A percentile compares a stretch with the other conserved stretches of the same genome.
Evolutionary conservation across 2,797 vertebrate species (phyloP).

Genomic region (Enteromius fasciolatus): DNA sequence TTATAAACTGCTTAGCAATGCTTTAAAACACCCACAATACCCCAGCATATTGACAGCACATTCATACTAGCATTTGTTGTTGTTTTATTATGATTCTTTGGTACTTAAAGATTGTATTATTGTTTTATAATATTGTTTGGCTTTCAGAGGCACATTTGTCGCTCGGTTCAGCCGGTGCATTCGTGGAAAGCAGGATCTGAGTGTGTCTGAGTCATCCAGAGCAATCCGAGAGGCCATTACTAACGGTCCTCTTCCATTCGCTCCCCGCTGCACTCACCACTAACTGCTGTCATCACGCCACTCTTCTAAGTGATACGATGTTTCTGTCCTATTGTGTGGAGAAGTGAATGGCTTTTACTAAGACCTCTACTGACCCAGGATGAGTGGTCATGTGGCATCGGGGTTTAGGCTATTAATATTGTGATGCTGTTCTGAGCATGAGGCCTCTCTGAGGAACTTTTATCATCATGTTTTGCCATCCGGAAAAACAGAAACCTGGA

Average conservation of each 20-base stretch:
- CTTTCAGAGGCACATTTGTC: not conserved
- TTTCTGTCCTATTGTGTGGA: constrained; percentile 26
- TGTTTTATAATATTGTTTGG: not conserved
- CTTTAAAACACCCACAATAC: not conserved
- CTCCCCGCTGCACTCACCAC: not conserved
- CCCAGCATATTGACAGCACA: not conserved
- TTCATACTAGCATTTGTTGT: not conserved
- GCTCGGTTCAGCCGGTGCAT: not conserved
- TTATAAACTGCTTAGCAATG: not conserved
- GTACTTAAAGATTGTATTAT: not conserved
- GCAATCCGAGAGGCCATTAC: constrained; percentile 34
- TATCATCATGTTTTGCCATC: not conserved
- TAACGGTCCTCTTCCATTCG: constrained; percentile 6
- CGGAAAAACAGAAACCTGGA: not conserved
- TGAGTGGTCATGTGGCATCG: constrained; percentile 4
- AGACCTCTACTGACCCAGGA: not conserved
- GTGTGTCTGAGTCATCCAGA: constrained; percentile 16
- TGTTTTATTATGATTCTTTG: not conserved
- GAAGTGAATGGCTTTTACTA: constrained; percentile 35
- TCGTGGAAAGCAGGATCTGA: not conserved
- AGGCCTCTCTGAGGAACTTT: not conserved
- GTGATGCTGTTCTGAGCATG: not conserved
- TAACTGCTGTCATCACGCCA: constrained; percentile 21
- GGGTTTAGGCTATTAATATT: not conserved
- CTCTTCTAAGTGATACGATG: not conserved